Evolutionary conservation across 2,888 invertebrate genomes (phyloP).

Genomic region (Lepidocyrtinus sp.): DNA sequence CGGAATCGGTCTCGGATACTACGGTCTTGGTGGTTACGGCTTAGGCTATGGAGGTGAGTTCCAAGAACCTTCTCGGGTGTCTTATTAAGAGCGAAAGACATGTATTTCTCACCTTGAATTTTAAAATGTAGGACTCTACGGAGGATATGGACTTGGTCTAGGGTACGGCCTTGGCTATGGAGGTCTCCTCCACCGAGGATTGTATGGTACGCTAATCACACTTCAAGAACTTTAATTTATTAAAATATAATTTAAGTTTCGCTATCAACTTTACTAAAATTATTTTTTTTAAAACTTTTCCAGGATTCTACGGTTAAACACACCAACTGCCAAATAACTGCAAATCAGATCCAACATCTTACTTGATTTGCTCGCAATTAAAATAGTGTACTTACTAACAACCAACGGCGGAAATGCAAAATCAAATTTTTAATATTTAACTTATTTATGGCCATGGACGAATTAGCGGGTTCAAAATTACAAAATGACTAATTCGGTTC

Average conservation of each 20-base stretch:
- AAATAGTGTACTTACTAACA: constrained; percentile 32
- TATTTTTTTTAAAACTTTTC: no score
- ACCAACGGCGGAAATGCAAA: constrained; percentile 57
- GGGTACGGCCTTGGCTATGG: constrained; percentile 57
- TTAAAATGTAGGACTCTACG: not conserved
- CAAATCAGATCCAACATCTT: constrained; percentile 11
- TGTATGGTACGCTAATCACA: constrained; percentile 55
- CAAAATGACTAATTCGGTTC: constrained; percentile 25
- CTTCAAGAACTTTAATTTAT: constrained; percentile 43
- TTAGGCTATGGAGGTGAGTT: not conserved
- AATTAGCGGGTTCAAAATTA: constrained; percentile 24
- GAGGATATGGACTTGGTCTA: constrained; percentile 38
- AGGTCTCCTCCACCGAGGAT: constrained; percentile 23
- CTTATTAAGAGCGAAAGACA: not conserved
- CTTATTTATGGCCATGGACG: constrained; percentile 21
- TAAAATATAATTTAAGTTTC: no score
- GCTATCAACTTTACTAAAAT: constrained; percentile 20
- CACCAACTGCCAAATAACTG: constrained; percentile 21
- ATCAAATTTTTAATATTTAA: constrained; percentile 51
- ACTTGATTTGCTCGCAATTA: constrained; percentile 9
- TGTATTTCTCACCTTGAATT: not conserved
- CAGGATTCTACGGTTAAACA: constrained; percentile 20
- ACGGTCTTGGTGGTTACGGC: constrained; percentile 18
- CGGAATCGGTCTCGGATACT: constrained; percentile 53
- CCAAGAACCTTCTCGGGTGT: not conserved